phyloP scores from a whole-genome alignment of 1,140 invertebrate genomes.

The Tigriopus japonicus region DNA sequence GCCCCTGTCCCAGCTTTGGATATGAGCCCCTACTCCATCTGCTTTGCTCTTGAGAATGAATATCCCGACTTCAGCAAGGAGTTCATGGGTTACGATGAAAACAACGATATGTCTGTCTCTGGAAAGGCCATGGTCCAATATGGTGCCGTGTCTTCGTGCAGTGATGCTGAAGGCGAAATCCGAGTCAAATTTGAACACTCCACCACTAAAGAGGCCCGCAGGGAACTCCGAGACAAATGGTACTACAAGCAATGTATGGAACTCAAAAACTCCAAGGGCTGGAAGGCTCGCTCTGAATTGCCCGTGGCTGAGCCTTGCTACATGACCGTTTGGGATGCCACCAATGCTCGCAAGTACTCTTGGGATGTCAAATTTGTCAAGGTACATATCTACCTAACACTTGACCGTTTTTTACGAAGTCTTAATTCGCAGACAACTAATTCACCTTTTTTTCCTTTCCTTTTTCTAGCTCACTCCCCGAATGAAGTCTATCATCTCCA shows the following conservation, averaged over 20 bases:
- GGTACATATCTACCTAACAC: background rate
- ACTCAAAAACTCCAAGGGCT: background rate
- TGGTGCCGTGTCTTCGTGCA: background rate
- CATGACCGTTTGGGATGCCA: slow-evolving; percentile 16
- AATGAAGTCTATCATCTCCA: slow-evolving; percentile 11
- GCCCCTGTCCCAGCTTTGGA: background rate
- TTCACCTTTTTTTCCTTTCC: background rate
- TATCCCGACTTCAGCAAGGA: slow-evolving; percentile 10
- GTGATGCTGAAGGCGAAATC: slow-evolving; percentile 3
- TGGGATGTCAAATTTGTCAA: slow-evolving; percentile 15
- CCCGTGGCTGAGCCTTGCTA: slow-evolving; percentile 16
- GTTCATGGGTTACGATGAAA: background rate
- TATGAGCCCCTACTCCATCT: slow-evolving; percentile 4
- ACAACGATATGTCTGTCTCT: background rate
- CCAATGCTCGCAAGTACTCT: slow-evolving; percentile 15
- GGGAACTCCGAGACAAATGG: background rate
- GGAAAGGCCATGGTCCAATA: slow-evolving; percentile 4
- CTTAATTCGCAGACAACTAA: background rate
- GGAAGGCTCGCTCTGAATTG: background rate
- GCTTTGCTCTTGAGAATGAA: slow-evolving; percentile 1
- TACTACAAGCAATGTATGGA: slow-evolving; percentile 14
- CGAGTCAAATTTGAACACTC: slow-evolving; percentile 1
- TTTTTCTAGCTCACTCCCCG: slow-evolving; percentile 15
- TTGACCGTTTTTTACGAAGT: no score
- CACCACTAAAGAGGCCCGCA: slow-evolving; percentile 5